Conservation (phyloP, 2,113 vertebrate species). For the Oreochromis tanganicae region DNA sequence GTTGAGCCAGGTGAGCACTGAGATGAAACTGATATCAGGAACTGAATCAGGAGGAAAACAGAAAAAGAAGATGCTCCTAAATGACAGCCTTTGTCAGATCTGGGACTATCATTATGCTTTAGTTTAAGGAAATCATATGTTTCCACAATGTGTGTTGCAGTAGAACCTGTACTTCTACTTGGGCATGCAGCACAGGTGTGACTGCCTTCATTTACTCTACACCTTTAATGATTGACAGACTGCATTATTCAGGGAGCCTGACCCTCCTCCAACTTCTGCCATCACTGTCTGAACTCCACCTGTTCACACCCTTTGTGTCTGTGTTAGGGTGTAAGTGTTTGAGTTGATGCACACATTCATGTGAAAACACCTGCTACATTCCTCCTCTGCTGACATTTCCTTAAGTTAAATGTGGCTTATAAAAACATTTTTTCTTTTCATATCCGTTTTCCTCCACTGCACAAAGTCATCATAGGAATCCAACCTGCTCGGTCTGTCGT, state of each 20-base stretch:
- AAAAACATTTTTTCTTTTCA: background rate
- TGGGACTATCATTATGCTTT: background rate
- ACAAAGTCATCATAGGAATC: background rate
- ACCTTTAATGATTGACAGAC: conserved; percentile 29
- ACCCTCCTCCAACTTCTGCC: background rate
- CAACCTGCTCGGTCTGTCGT: background rate
- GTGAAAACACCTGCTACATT: background rate
- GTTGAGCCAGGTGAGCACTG: background rate
- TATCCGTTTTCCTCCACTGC: background rate
- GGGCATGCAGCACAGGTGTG: background rate
- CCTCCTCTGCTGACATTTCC: background rate
- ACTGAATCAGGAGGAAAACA: background rate
- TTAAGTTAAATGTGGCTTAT: background rate
- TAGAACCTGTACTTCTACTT: background rate
- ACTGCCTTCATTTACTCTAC: background rate
- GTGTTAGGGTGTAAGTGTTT: background rate
- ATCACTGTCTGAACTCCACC: background rate
- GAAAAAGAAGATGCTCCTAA: background rate
- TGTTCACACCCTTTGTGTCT: background rate
- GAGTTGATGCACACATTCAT: background rate
- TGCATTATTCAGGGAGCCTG: conserved; percentile 26
- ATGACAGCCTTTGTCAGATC: background rate
- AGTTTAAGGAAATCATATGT: background rate
- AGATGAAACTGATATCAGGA: background rate
- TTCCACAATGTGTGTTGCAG: background rate